A percentile compares a stretch with the other conserved stretches of the same genome.
phyloP scores from a whole-genome alignment of 2,113 vertebrate species.

The Sisor rabdophorus region DNA sequence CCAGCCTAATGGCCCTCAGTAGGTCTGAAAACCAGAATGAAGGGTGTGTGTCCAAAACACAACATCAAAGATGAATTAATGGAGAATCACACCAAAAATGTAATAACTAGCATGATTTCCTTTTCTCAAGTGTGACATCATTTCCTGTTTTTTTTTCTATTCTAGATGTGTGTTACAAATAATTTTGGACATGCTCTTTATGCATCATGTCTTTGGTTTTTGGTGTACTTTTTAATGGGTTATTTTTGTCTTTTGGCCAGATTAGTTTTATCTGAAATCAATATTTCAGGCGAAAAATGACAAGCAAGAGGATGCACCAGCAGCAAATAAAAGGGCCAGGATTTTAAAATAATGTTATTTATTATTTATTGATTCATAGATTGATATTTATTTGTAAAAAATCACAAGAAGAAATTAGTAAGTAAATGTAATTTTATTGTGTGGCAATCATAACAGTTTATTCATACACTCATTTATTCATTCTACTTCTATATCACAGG shows the following conservation, averaged over 20 bases:
- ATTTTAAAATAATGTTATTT: background rate
- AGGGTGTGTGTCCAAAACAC: background rate
- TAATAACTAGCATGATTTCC: background rate
- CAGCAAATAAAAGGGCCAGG: background rate
- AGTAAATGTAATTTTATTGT: no score
- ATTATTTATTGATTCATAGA: background rate
- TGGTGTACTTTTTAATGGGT: background rate
- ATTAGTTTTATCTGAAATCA: background rate
- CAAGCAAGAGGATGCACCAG: background rate
- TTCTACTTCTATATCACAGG: no score
- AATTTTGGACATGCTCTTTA: background rate
- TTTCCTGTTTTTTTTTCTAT: slow-evolving; percentile 20
- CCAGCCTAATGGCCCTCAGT: slow-evolving; percentile 33
- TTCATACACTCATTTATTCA: no score
- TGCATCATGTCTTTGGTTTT: background rate
- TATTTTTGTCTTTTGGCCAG: background rate
- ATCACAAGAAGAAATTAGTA: background rate
- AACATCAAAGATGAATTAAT: slow-evolving; percentile 7
- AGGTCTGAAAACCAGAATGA: slow-evolving; percentile 13
- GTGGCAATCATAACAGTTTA: no score
- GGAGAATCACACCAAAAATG: slow-evolving; percentile 9
- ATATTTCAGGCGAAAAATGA: background rate
- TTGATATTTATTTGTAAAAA: no score
- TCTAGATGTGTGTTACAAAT: background rate
- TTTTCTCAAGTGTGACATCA: slow-evolving; percentile 6